A percentile compares a stretch with the other conserved stretches of the same genome.
Evolutionary conservation across 2,797 vertebrate genomes (phyloP).

Genomic region (Sarcoramphus papa): DNA sequence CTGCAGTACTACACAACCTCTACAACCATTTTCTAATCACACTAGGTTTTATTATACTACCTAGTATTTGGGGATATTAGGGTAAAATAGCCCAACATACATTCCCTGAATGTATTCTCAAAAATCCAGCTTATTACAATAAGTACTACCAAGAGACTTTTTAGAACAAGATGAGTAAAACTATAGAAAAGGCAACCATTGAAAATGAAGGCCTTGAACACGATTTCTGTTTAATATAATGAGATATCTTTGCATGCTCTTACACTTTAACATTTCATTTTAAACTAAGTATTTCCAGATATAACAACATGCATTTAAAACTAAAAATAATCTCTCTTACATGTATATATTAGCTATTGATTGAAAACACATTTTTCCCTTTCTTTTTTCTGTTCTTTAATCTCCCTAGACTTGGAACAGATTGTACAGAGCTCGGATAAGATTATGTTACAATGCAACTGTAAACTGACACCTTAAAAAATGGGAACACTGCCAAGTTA

Average conservation of each 20-base stretch:
- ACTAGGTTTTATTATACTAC: background rate
- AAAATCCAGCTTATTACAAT: background rate
- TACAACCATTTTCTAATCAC: background rate
- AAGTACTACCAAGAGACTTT: background rate
- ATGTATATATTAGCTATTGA: background rate
- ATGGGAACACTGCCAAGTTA: slow-evolving; percentile 5
- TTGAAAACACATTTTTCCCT: background rate
- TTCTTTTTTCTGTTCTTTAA: background rate
- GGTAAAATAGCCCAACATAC: background rate
- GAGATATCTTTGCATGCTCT: background rate
- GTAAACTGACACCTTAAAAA: slow-evolving; percentile 41
- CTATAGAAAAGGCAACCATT: background rate
- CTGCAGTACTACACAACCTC: background rate
- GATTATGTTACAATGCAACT: slow-evolving; percentile 8
- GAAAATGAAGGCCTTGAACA: background rate
- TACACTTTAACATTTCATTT: background rate
- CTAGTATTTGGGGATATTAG: background rate
- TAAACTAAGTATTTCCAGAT: background rate
- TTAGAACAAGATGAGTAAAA: background rate
- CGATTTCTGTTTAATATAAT: background rate
- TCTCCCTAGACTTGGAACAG: slow-evolving; percentile 15
- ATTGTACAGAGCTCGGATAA: background rate
- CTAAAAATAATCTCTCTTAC: background rate
- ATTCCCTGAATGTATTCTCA: background rate
- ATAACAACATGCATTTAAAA: background rate